Conservation (phyloP, 92 coral and sea anemone genomes). For the Porites cylindrica region DNA sequence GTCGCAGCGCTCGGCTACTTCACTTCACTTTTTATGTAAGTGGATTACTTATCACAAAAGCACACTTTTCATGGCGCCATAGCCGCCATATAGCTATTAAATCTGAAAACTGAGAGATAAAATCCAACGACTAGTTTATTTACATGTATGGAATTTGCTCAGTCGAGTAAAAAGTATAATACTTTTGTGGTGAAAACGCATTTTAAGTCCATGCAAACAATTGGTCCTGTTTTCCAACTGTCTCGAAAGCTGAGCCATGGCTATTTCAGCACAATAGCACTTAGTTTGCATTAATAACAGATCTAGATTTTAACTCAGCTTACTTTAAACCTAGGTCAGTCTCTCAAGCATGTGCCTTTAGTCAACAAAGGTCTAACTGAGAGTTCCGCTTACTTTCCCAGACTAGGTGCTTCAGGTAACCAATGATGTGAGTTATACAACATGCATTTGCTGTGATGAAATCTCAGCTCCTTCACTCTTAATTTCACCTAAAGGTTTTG, state of each 20-base stretch:
- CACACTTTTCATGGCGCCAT: slow-evolving; percentile 8
- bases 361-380: neutral
- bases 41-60: slow-evolving; percentile 14
- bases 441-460: neutral
- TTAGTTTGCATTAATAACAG: neutral
- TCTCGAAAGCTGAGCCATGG: neutral
- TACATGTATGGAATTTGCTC: too few relatives aligned
- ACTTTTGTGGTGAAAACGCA: neutral
- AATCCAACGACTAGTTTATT: too few relatives aligned
- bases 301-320: neutral
- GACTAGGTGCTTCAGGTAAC: neutral
- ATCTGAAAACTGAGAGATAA: too few relatives aligned
- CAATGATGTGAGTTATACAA: neutral
- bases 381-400: too few relatives aligned
- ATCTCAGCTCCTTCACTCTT: neutral
- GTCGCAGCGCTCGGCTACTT: neutral
- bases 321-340: too few relatives aligned
- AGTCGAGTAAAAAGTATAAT: too few relatives aligned
- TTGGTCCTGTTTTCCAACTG: neutral
- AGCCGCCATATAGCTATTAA: too few relatives aligned
- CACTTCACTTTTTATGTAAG: neutral
- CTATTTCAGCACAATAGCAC: neutral
- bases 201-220: neutral
- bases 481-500: neutral
- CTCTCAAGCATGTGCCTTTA: too few relatives aligned